Evolutionary conservation across 2,797 vertebrate species (phyloP).

Genomic region (Euphonia xanthogaster): DNA sequence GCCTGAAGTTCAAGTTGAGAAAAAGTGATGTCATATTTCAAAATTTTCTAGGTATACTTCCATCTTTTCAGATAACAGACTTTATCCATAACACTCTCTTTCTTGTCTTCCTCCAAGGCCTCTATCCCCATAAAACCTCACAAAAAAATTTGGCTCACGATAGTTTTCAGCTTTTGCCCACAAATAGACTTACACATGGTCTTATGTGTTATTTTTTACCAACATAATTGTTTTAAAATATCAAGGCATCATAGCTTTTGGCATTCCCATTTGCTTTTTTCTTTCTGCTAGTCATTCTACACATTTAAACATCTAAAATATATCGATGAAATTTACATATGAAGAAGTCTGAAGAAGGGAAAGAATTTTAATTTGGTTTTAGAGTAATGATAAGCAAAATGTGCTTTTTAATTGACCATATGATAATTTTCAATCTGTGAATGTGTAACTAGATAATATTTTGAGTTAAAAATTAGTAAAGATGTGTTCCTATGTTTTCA

Average conservation of each 20-base stretch:
- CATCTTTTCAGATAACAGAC: not conserved
- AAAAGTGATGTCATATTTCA: not conserved
- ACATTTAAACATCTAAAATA: not conserved
- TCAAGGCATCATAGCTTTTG: not conserved
- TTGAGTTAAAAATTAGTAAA: not conserved
- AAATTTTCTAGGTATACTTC: not conserved
- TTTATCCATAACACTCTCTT: not conserved
- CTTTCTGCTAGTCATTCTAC: not conserved
- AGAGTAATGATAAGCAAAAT: not conserved
- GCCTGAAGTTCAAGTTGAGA: not conserved
- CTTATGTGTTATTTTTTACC: not conserved
- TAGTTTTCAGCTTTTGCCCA: not conserved
- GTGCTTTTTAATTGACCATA: not conserved
- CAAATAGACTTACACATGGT: not conserved
- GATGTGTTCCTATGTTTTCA: not conserved
- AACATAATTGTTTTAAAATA: conserved; percentile 12
- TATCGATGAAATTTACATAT: not conserved
- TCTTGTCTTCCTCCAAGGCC: not conserved
- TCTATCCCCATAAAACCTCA: not conserved
- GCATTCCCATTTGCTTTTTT: not conserved
- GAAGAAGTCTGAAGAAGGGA: not conserved
- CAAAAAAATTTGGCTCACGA: not conserved
- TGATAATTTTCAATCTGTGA: not conserved
- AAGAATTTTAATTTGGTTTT: not conserved
- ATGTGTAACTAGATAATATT: not conserved